Conservation (phyloP, 2,888 invertebrate species). For the Neria commutata region DNA sequence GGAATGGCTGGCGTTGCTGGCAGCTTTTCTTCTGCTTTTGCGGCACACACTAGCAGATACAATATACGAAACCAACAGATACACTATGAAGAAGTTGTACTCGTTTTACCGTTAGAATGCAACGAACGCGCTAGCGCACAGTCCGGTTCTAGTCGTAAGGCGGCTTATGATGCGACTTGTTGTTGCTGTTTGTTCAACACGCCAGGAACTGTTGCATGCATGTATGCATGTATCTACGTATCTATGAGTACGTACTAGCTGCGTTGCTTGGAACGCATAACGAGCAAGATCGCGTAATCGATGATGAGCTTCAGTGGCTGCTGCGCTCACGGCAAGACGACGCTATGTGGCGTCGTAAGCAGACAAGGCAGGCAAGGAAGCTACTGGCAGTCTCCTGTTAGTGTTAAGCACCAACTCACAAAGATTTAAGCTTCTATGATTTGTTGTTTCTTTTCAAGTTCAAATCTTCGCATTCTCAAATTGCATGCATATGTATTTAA, state of each 20-base stretch:
- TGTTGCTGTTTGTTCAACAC: too few relatives aligned
- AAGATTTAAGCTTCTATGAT: not conserved
- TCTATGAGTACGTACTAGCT: not conserved
- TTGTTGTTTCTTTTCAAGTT: not conserved
- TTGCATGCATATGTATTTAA: not conserved
- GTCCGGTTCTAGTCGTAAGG: constrained; percentile 28
- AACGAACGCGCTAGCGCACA: constrained; percentile 42
- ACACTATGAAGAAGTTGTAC: constrained; percentile 42
- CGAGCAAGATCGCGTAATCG: constrained; percentile 29
- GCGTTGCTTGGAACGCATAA: constrained; percentile 13
- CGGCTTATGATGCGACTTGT: not conserved
- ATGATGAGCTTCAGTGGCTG: constrained; percentile 5
- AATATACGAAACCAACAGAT: too few relatives aligned
- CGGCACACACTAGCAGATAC: too few relatives aligned
- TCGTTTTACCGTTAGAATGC: constrained; percentile 62
- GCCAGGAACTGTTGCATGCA: too few relatives aligned
- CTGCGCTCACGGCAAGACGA: constrained; percentile 11
- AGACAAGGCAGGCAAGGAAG: not conserved
- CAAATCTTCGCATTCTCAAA: not conserved
- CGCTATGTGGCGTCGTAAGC: too few relatives aligned
- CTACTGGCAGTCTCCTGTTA: not conserved
- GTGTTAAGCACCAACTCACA: not conserved
- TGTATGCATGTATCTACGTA: too few relatives aligned
- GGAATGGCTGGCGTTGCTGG: not conserved
- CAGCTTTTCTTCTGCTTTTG: not conserved